Conservation (phyloP, 2,888 invertebrate genomes). For the Acronicta aceris region DNA sequence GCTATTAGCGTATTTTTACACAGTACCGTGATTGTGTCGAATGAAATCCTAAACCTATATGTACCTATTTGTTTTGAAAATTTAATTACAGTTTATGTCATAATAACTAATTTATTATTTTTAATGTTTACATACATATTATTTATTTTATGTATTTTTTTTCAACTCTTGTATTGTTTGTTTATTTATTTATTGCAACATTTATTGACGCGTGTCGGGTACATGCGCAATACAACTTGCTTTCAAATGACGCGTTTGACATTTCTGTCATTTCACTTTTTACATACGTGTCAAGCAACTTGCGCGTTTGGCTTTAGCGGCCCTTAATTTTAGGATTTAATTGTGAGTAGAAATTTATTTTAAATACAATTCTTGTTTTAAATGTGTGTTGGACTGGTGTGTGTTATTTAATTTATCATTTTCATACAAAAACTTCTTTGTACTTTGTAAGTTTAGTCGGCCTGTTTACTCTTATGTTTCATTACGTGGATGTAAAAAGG, state of each 20-base stretch:
- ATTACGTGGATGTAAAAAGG: slow-evolving; percentile 51
- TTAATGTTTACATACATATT: no score
- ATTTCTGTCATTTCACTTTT: slow-evolving; percentile 79
- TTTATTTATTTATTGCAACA: slow-evolving; percentile 54
- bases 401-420: slow-evolving; percentile 18
- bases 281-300: slow-evolving; percentile 87
- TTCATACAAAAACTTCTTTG: slow-evolving; percentile 28
- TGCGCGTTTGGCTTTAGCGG: slow-evolving; percentile 81
- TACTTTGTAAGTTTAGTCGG: slow-evolving; percentile 20
- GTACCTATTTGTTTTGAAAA: no score
- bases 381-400: slow-evolving; percentile 22
- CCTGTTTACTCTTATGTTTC: slow-evolving; percentile 55
- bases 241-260: slow-evolving; percentile 73
- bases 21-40: background rate
- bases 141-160: no score
- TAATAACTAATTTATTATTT: no score
- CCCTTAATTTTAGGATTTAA: slow-evolving; percentile 85
- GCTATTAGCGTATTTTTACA: background rate
- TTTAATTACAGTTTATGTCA: no score
- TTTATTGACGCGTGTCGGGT: slow-evolving; percentile 68
- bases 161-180: background rate
- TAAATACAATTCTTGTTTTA: slow-evolving; percentile 25
- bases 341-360: slow-evolving; percentile 78
- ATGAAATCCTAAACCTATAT: background rate
- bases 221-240: slow-evolving; percentile 59